A percentile compares a stretch with the other conserved stretches of the same genome.
phyloP scores from a whole-genome alignment of 2,888 invertebrate species.

The Steinernema carpocapsae region DNA sequence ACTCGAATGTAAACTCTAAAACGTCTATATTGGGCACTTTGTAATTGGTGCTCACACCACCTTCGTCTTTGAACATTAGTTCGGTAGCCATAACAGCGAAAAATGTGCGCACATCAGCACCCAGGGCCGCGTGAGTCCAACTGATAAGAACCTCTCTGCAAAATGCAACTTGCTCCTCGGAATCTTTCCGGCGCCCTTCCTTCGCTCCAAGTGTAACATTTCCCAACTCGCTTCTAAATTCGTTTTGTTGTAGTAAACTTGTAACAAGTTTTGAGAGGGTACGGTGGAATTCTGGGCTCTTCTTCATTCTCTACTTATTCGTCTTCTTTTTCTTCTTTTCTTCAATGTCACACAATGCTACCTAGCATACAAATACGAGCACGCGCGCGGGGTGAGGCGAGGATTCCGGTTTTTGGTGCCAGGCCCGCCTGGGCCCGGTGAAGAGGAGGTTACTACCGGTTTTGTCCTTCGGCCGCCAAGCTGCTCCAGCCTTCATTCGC shows the following conservation, averaged over 20 bases:
- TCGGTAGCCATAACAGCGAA: neutral
- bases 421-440: slow-evolving; percentile 24
- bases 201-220: neutral
- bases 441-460: slow-evolving; percentile 33
- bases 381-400: slow-evolving; percentile 5
- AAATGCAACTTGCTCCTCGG: slow-evolving; percentile 25
- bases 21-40: neutral
- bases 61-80: slow-evolving; percentile 24
- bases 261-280: slow-evolving; percentile 12
- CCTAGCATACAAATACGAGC: slow-evolving; percentile 32
- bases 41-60: neutral
- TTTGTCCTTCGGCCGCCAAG: slow-evolving; percentile 30
- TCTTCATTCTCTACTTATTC: neutral
- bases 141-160: slow-evolving; percentile 18
- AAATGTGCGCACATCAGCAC: neutral
- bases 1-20: no score
- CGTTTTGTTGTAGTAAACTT: slow-evolving; percentile 22
- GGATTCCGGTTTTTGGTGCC: slow-evolving; percentile 33
- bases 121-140: slow-evolving; percentile 1
- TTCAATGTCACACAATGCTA: slow-evolving; percentile 28
- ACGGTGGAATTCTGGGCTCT: slow-evolving; percentile 4
- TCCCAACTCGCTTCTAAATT: slow-evolving; percentile 17
- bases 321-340: slow-evolving; percentile 4
- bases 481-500: slow-evolving; percentile 25
- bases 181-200: neutral